These are phyloP conservation scores for Arctocebus calabarensis DNA, from an alignment of 2,797 vertebrate species.

Conservation along the genomic window DNA sequence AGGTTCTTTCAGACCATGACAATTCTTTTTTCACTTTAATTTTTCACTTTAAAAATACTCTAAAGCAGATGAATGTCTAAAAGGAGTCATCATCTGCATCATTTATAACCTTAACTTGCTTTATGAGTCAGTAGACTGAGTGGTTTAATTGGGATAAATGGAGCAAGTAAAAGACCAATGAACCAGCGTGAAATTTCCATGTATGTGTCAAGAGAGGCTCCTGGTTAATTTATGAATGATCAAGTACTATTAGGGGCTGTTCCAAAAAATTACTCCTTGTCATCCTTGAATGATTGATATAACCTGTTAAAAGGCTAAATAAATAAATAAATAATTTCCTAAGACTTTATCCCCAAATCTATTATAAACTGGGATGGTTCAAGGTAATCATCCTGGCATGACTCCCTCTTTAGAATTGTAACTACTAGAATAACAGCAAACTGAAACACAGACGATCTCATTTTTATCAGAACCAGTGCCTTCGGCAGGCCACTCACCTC, in stretches of 20 bases:
- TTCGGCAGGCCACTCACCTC: constrained; percentile 7
- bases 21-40: constrained; percentile 63
- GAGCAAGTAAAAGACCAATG: constrained; percentile 86
- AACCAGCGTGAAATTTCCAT: constrained; percentile 82
- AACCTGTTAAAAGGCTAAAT: background rate
- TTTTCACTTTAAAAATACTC: constrained; percentile 75
- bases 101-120: constrained; percentile 83
- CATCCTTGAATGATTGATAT: constrained; percentile 7
- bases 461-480: background rate
- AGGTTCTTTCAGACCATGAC: constrained; percentile 3
- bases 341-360: constrained; percentile 10
- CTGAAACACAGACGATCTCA: background rate
- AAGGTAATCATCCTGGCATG: background rate
- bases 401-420: background rate
- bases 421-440: constrained; percentile 27
- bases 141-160: constrained; percentile 88
- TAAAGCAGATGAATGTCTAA: constrained; percentile 71
- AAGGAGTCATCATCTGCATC: constrained; percentile 81
- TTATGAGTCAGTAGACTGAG: constrained; percentile 82
- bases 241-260: constrained; percentile 46
- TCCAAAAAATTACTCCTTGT: constrained; percentile 53
- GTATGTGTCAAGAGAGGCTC: constrained; percentile 74
- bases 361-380: background rate
- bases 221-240: constrained; percentile 73
- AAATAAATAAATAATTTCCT: background rate